Evolutionary conservation across 2,888 invertebrate genomes (phyloP).

Genomic region (Thumatha senex): DNA sequence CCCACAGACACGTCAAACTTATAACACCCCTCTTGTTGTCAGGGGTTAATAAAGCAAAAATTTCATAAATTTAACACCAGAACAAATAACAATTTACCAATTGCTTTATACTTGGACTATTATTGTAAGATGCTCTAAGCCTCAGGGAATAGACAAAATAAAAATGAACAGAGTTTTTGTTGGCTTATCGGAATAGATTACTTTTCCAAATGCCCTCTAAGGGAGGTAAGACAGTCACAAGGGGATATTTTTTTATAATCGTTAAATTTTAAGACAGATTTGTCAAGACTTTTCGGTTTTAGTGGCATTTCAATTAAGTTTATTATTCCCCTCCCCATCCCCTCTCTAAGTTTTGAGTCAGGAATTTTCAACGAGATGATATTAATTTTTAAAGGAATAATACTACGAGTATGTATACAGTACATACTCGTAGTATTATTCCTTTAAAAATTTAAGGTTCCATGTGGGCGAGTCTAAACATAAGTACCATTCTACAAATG

Average conservation of each 20-base stretch:
- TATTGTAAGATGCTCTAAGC: slow-evolving; percentile 66
- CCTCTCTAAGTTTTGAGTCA: slow-evolving; percentile 23
- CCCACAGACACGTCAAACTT: too few species aligned
- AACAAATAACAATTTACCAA: not conserved
- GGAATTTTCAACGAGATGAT: slow-evolving; percentile 48
- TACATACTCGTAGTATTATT: slow-evolving; percentile 42
- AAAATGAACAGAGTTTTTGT: slow-evolving; percentile 79
- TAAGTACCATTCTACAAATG: slow-evolving; percentile 67
- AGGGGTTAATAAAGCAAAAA: not conserved
- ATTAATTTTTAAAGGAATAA: slow-evolving; percentile 57
- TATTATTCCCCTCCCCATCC: too few species aligned
- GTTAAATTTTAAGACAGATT: slow-evolving; percentile 50
- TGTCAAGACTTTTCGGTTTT: slow-evolving; percentile 37
- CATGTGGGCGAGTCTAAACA: slow-evolving; percentile 73
- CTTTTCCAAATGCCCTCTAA: slow-evolving; percentile 73
- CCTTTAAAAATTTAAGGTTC: slow-evolving; percentile 54
- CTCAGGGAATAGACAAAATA: slow-evolving; percentile 79
- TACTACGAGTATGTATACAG: slow-evolving; percentile 35
- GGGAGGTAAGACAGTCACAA: slow-evolving; percentile 48
- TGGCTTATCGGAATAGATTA: slow-evolving; percentile 81
- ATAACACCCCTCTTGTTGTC: too few species aligned
- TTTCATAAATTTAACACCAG: too few species aligned
- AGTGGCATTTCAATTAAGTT: slow-evolving; percentile 29
- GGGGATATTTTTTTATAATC: slow-evolving; percentile 57
- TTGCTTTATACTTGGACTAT: slow-evolving; percentile 38